Base-by-base conservation (phyloP, 2,113 vertebrate species). In the Phasianus colchicus region DNA sequence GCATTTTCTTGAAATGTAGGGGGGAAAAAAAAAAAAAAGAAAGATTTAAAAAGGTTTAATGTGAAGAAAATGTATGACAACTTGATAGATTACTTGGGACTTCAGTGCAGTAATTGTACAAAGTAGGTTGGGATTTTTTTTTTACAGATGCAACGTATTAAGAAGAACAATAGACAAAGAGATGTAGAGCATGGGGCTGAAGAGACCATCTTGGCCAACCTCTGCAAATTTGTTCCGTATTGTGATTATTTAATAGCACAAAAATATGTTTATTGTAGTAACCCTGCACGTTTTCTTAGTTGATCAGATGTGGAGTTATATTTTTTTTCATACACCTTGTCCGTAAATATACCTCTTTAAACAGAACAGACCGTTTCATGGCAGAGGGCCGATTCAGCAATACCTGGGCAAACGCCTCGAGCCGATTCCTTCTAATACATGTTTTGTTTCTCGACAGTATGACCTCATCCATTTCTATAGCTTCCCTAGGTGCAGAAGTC, bases 41-140 rank as follows among this genome's bases (percentile, higher is more conserved):
- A 87, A 89, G 42, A 57, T 78, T 92, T 43, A 0, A 43, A 83
- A 95, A 88, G 54, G 72, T 86, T 93, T 96, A 83, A 83, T 60
- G 64, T 83, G 88, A 86, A 90, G 65, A 94, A 95, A 91, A 91
- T 65, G 14, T 71, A 66, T 83, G 89, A 91, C 89, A 93, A 80
- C 69, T 92, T 96, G 92, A 93, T 92, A 96, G 92, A 94, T 93
- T 94, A 69, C 77, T 91, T 43, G 69, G 76, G 89, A 91, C 67
- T 95, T 91, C 76, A 60, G 78, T 83, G 74, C 67, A 61, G 91
- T 83, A 93, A 90, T 93, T 94, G 94, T 87, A 73, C 83, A 73
- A 94, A 94, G 86, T 79, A 92, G 93, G 79, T 63, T 95, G 72
- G 48, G 57, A 40, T 73, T 80, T 91, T 73, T 66, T 78, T 52